A percentile compares a stretch with the other conserved stretches of the same genome.
Evolutionary conservation across 1,140 invertebrate species (phyloP).

Genomic region (Brachionus plicatilis): DNA sequence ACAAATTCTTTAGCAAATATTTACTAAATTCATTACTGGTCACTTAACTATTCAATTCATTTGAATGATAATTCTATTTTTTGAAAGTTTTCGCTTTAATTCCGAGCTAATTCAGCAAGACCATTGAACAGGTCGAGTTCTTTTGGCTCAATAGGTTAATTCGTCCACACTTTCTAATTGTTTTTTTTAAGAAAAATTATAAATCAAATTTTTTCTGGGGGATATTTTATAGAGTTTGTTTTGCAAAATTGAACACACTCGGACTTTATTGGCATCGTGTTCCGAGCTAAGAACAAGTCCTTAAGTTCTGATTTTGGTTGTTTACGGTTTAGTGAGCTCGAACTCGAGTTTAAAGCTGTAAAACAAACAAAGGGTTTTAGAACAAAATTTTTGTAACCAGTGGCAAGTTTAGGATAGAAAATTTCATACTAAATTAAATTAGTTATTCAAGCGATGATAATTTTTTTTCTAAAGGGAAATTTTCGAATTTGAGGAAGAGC

Average conservation of each 20-base stretch:
- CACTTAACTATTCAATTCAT: background rate
- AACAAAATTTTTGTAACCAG: background rate
- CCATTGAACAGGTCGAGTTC: background rate
- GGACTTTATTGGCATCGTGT: background rate
- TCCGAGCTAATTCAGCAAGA: background rate
- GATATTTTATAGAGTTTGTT: background rate
- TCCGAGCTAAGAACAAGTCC: background rate
- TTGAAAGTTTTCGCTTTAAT: background rate
- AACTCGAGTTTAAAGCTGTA: background rate
- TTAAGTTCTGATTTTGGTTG: background rate
- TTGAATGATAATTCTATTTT: background rate
- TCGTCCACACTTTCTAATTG: background rate
- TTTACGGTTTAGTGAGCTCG: background rate
- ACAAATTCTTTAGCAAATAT: constrained; percentile 3
- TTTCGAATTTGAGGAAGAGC: background rate
- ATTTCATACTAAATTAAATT: constrained; percentile 14
- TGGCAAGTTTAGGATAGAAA: background rate
- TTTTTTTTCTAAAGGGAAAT: background rate
- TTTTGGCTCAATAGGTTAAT: background rate
- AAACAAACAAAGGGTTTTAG: background rate
- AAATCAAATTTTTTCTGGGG: background rate
- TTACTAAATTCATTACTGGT: constrained; percentile 26
- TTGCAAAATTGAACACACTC: background rate
- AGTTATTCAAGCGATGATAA: constrained; percentile 29
- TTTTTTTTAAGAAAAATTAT: background rate